Percentiles rank a stretch among this genome's conserved stretches.
Evolutionary conservation across 2,797 vertebrate genomes (phyloP).

Genomic region (Sardinella longiceps): DNA sequence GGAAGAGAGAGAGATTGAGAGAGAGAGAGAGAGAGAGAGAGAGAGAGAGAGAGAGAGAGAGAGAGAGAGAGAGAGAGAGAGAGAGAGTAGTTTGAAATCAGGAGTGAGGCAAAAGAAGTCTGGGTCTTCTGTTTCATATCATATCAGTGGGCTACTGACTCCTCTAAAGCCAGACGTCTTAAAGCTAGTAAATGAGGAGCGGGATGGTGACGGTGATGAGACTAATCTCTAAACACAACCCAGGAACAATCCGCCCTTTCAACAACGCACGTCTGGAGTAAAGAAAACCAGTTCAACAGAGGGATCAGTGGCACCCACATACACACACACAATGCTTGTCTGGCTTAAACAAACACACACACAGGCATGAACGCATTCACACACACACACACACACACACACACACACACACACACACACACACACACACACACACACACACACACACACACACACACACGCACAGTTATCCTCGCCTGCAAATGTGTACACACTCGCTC

Average conservation of each 20-base stretch:
- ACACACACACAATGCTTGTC: not conserved
- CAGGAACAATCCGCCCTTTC: constrained; percentile 41
- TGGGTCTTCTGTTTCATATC: not conserved
- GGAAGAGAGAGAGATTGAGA: not conserved
- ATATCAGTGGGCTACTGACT: not conserved
- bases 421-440: constrained; percentile 11
- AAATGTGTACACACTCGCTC: constrained; percentile 24
- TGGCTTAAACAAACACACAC: not conserved
- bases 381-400: constrained; percentile 29
- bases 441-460: constrained; percentile 34
- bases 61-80: not conserved
- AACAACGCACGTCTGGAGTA: constrained; percentile 36
- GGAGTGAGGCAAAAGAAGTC: not conserved
- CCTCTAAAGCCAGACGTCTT: not conserved
- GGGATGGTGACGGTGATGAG: constrained; percentile 45
- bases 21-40: too few species aligned
- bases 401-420: not conserved
- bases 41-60: not conserved
- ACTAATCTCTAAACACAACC: constrained; percentile 42
- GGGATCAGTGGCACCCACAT: constrained; percentile 23
- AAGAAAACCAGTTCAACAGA: not conserved
- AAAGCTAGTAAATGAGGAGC: constrained; percentile 38
- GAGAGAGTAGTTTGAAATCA: not conserved
- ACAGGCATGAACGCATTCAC: too few species aligned
- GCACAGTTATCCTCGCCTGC: constrained; percentile 7